These are phyloP conservation scores for Luperina nickerlii DNA, from an alignment of 2,888 invertebrate genomes.

Conservation along the genomic window DNA sequence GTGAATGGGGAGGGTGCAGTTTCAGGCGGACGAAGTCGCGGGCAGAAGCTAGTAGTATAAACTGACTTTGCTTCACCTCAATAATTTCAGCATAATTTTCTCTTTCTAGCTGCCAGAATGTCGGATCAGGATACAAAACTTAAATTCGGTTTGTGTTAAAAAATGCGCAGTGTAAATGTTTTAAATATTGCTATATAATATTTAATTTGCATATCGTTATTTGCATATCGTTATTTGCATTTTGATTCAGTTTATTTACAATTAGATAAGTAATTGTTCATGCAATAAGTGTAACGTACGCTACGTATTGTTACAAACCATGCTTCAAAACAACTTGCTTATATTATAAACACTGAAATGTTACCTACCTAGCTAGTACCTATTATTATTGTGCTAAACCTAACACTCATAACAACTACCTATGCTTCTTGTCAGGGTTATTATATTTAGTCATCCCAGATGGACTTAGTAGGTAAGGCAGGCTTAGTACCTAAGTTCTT, in stretches of 20 bases:
- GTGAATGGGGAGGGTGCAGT: no score
- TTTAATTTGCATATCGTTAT: slow-evolving; percentile 41
- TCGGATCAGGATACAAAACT: slow-evolving; percentile 79
- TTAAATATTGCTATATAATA: slow-evolving; percentile 3
- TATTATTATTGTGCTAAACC: background rate
- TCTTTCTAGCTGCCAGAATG: slow-evolving; percentile 75
- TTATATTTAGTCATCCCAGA: background rate
- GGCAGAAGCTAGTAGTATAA: no score
- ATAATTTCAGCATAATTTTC: slow-evolving; percentile 10
- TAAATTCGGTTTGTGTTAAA: slow-evolving; percentile 79
- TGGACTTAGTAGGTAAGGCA: background rate
- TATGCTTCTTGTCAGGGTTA: background rate
- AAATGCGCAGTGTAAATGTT: background rate
- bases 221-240: slow-evolving; percentile 14
- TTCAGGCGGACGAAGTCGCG: no score
- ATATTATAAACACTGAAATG: slow-evolving; percentile 3
- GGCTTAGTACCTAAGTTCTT: background rate
- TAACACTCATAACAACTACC: background rate
- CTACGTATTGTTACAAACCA: background rate
- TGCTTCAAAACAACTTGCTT: slow-evolving; percentile 9
- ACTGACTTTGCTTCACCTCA: background rate
- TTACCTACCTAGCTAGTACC: background rate
- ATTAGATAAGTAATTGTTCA: slow-evolving; percentile 11
- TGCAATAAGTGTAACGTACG: background rate
- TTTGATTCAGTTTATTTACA: background rate